These are phyloP conservation scores for Discoglossus pictus DNA, from an alignment of 2,797 vertebrate species.

Conservation along the genomic window DNA sequence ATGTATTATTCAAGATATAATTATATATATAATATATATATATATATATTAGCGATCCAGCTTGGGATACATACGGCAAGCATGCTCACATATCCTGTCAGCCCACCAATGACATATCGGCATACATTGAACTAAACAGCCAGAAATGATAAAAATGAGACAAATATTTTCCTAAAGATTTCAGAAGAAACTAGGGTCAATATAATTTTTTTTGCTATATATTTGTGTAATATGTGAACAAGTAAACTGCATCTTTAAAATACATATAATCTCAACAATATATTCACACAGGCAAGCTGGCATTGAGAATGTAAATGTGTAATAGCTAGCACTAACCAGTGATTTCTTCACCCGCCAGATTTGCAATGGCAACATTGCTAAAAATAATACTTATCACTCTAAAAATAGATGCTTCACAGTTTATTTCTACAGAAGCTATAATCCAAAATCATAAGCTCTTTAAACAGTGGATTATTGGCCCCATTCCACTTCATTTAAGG, in stretches of 20 bases:
- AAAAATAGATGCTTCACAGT: slow-evolving; percentile 36
- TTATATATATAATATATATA: too few relatives aligned
- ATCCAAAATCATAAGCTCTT: slow-evolving; percentile 33
- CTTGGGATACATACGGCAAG: too few relatives aligned
- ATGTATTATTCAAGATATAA: too few relatives aligned
- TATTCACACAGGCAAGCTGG: not conserved
- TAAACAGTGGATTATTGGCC: slow-evolving; percentile 18
- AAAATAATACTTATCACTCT: slow-evolving; percentile 19
- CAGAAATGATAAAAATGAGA: too few relatives aligned
- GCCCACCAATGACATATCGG: too few relatives aligned
- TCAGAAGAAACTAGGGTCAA: too few relatives aligned
- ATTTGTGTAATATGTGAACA: too few relatives aligned
- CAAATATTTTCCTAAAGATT: too few relatives aligned
- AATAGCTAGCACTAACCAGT: slow-evolving; percentile 15
- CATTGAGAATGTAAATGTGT: slow-evolving; percentile 11
- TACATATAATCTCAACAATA: not conserved
- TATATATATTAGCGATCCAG: too few relatives aligned
- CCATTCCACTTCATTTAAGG: slow-evolving; percentile 8
- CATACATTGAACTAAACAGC: too few relatives aligned
- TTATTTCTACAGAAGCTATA: slow-evolving; percentile 37
- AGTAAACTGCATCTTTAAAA: not conserved
- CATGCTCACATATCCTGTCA: too few relatives aligned
- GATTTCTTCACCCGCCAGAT: slow-evolving; percentile 27
- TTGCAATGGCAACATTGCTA: slow-evolving; percentile 27
- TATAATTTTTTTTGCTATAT: too few relatives aligned